Evolutionary conservation across 2,797 vertebrate species (phyloP), one percentile per base, ranked within the genome.

Genomic region (Diglossa cyanea): DNA sequence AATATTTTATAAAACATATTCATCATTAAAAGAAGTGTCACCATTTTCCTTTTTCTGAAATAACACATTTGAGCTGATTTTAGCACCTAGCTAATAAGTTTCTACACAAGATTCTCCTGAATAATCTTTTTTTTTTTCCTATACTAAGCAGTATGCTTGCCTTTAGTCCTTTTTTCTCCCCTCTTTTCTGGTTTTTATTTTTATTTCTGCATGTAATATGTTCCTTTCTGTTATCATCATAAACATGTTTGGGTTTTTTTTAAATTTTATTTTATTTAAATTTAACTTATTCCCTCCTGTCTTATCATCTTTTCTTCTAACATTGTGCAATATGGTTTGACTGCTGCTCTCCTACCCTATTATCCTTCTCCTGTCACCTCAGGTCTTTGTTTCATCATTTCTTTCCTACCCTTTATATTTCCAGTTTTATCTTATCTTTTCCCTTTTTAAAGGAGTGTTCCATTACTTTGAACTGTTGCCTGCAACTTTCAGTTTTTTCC

Each of bases 231-330:
- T 72, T 90, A 45, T 60, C 15, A 40, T 20, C 48, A 12, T 51
- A 61, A 55, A 21, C 5, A 17, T 84, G 3, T 4, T 86, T 17
- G 15, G 1, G 3, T 10, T 19, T 21, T 67, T 39, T 39, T 1
- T n/a, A 4, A 14, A 20, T 26, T 37, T 37, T 26, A 37, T 24
- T n/a, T 86, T 79, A 35, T 60, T 74, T 50, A 48, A 16, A 50
- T 61, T 10, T 35, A 28, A 90, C 7, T 44, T 68, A 40, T 70
- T 86, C 47, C 18, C 5, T 87, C 28, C 55, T 68, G 20, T 79
- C 51, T 7, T 82, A 47, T 55, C 30, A 58, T 33, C 12, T 91
- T 76, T 68, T 30, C 67, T 96, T 94, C 58, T 80, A 4, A 48
- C 11, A 33, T 89, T 55, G 50, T 76, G 48, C 30, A 45, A 44